These are phyloP conservation scores for Herpailurus yagouaroundi DNA, from an alignment of 2,113 vertebrate genomes.

Conservation along the genomic window DNA sequence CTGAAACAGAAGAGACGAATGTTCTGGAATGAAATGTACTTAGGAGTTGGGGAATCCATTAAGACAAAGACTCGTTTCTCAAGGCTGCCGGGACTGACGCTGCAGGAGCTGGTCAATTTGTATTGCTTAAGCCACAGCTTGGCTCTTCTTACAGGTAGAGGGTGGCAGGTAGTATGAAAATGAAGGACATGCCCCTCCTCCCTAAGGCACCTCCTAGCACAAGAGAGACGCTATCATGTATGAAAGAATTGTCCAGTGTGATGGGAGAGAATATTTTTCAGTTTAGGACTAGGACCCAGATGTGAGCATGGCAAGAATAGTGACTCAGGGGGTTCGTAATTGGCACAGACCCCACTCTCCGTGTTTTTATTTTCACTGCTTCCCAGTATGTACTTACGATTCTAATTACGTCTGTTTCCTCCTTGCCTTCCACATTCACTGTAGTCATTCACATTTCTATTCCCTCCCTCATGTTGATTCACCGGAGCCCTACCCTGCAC, in stretches of 20 bases:
- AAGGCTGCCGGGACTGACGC: neutral
- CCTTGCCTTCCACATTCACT: neutral
- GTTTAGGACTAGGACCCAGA: neutral
- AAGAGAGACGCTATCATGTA: neutral
- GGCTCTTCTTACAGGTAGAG: neutral
- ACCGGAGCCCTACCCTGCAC: neutral
- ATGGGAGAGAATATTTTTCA: neutral
- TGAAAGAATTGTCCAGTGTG: neutral
- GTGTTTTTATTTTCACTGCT: neutral
- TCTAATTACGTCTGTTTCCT: neutral
- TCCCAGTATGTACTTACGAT: accelerated
- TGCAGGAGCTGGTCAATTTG: accelerated
- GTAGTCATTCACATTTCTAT: accelerated
- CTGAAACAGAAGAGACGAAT: neutral
- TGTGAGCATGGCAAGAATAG: neutral
- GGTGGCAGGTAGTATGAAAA: neutral
- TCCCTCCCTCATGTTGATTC: neutral
- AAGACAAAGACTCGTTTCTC: neutral
- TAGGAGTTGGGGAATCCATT: neutral
- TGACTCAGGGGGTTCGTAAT: neutral
- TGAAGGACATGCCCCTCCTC: neutral
- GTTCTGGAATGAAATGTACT: neutral
- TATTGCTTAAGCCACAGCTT: accelerated
- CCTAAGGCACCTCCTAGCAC: neutral
- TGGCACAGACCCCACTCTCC: neutral